These are phyloP conservation scores for Dicrurus megarhynchus DNA, from an alignment of 2,113 vertebrate genomes.

Conservation along the genomic window DNA sequence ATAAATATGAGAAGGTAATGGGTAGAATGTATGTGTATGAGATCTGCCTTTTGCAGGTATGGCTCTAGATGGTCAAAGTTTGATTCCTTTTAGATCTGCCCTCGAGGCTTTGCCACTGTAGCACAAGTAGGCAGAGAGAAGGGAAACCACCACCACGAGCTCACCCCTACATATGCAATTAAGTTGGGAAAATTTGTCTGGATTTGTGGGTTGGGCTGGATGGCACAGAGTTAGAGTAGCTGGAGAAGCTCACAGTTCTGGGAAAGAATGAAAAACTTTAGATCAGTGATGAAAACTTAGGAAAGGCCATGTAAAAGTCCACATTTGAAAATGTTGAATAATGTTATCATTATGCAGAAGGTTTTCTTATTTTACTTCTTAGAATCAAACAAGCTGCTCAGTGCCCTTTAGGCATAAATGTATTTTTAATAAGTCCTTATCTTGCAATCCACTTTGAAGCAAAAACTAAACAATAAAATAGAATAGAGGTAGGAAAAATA, in stretches of 20 bases:
- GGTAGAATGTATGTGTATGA: background rate
- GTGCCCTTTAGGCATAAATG: background rate
- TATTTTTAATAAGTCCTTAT: background rate
- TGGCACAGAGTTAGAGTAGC: background rate
- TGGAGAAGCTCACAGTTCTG: background rate
- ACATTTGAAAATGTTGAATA: background rate
- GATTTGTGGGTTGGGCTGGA: background rate
- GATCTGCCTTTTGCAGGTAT: background rate
- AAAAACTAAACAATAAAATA: background rate
- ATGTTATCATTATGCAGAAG: background rate
- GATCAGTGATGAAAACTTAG: background rate
- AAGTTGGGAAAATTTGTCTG: background rate
- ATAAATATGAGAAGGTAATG: background rate
- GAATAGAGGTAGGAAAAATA: background rate
- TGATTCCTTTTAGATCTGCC: background rate
- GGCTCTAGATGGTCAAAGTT: background rate
- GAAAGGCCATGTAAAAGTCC: background rate
- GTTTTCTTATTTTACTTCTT: background rate
- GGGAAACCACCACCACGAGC: background rate
- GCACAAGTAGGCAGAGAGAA: background rate
- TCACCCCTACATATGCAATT: rapidly evolving
- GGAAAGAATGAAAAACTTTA: background rate
- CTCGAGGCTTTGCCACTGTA: background rate
- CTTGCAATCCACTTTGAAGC: background rate
- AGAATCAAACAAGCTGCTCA: background rate